Base-by-base conservation (phyloP, 2,113 vertebrate genomes). In the Anhinga anhinga region DNA sequence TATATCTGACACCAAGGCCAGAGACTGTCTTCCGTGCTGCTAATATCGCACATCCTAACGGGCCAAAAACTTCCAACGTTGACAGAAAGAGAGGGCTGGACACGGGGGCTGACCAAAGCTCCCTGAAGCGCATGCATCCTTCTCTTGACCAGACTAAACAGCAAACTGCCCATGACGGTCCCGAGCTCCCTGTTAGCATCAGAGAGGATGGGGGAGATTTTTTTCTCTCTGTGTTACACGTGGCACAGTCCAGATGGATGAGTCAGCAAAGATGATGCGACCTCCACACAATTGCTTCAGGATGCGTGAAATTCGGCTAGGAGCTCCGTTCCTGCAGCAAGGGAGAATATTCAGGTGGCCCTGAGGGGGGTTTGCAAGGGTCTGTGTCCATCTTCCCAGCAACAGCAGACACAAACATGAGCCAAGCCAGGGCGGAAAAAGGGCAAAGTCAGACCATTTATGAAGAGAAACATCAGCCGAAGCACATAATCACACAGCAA, bases 291-390 rank as follows among this genome's bases (percentile, higher is more conserved):
- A 83, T 86, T 90, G 82, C 94, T 98, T 76, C 79, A 49, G 91
- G 78, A 93, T 91, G 86, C 88, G 91, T 91, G 90, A 96, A 97
- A 94, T 95, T 67, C 92, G 93, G 78, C 90, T 47, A 5, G 73
- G 71, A 95, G 63, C 93, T 91, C 82, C 40, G 12, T 66, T 97
- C 50, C 74, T 67, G 62, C 71, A 86, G 95, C 84, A 58, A 81
- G 58, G 67, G 47, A 94, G 55, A 55, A 69, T 70, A 78, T 50
- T 90, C 81, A 82, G 82, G 90, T 94, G 90, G 79, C 53, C 62
- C 71, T 79, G 69, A 17, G 70, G 20, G n/a, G 32, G 22, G 5
- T 8, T 40, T 73, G 34, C 42, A 61, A 38, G 69, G 47, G 5
- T 77, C 80, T 78, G 61, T 52, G 32, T 93, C 40, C 62, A 56